Percentiles rank a stretch among this genome's conserved stretches.
Conservation (phyloP, 1,140 invertebrate genomes). For the Limonius californicus region DNA sequence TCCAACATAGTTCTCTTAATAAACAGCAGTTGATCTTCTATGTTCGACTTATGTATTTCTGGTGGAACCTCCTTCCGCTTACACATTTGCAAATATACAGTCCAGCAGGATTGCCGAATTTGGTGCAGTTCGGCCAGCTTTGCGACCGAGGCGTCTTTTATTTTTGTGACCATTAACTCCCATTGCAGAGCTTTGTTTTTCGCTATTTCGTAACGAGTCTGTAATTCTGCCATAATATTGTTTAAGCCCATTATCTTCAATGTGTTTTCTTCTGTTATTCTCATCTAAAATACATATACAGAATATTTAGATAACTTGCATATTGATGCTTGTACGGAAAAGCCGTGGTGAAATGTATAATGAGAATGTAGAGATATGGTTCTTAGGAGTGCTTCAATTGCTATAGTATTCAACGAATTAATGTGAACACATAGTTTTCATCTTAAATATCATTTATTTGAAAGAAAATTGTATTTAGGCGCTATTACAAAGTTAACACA, state of each 20-base stretch:
- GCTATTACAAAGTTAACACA: too few relatives aligned
- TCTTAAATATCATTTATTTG: too few relatives aligned
- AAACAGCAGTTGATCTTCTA: slow-evolving; percentile 22
- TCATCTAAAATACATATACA: too few relatives aligned
- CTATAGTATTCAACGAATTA: too few relatives aligned
- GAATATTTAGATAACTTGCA: too few relatives aligned
- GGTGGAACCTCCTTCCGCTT: not conserved
- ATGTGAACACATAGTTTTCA: too few relatives aligned
- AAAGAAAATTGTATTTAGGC: too few relatives aligned
- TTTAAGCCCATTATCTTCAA: slow-evolving; percentile 19
- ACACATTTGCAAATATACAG: slow-evolving; percentile 13
- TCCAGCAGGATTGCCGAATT: not conserved
- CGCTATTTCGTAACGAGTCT: slow-evolving; percentile 20
- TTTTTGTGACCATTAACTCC: slow-evolving; percentile 16
- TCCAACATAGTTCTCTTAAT: slow-evolving; percentile 20
- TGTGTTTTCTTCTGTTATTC: slow-evolving; percentile 12
- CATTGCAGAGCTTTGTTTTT: slow-evolving; percentile 16
- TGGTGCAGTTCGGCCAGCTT: not conserved
- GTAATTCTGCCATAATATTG: slow-evolving; percentile 18
- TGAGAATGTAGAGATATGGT: too few relatives aligned
- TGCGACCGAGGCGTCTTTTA: not conserved
- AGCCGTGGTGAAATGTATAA: too few relatives aligned
- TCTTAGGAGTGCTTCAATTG: too few relatives aligned
- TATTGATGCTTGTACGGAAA: too few relatives aligned
- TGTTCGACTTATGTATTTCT: not conserved